Percentiles rank a stretch among this genome's conserved stretches.
These are phyloP conservation scores for Acrobasis suavella DNA, from an alignment of 2,888 invertebrate genomes.

Conservation along the genomic window DNA sequence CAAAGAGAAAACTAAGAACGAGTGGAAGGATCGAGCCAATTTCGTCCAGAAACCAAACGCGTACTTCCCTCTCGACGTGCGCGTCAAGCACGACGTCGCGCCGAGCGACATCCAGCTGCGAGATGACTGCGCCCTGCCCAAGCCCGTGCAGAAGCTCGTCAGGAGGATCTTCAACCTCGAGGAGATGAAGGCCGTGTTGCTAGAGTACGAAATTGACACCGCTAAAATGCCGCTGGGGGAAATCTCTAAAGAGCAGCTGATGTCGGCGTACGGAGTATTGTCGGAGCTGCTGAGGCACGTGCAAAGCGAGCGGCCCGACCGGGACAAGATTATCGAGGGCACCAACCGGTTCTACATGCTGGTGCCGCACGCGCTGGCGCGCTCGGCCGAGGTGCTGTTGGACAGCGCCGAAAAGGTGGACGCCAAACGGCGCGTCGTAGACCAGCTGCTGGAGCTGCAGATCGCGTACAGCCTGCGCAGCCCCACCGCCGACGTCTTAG, in stretches of 20 bases:
- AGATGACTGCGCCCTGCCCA: slow-evolving; percentile 75
- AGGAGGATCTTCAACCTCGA: slow-evolving; percentile 94
- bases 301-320: slow-evolving; percentile 68
- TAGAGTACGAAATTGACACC: slow-evolving; percentile 97
- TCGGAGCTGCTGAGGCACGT: slow-evolving; percentile 85
- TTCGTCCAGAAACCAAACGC: slow-evolving; percentile 84
- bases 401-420: slow-evolving; percentile 88
- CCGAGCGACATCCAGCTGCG: slow-evolving; percentile 81
- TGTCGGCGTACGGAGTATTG: slow-evolving; percentile 91
- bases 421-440: slow-evolving; percentile 90
- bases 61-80: too few species aligned
- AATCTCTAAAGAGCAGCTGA: slow-evolving; percentile 94
- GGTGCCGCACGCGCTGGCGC: slow-evolving; percentile 97
- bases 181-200: slow-evolving; percentile 94
- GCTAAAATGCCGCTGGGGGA: slow-evolving; percentile 99
- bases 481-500: too few species aligned
- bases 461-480: slow-evolving; percentile 95
- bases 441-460: slow-evolving; percentile 96
- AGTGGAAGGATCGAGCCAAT: slow-evolving; percentile 85
- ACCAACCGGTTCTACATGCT: slow-evolving; percentile 97
- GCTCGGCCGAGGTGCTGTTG: slow-evolving; percentile 90
- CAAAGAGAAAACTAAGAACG: slow-evolving; percentile 91
- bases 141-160: slow-evolving; percentile 91
- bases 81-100: too few species aligned
- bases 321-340: slow-evolving; percentile 87